Evolutionary conservation across 2,113 vertebrate species (phyloP).

Genomic region (Ranitomeya imitator): DNA sequence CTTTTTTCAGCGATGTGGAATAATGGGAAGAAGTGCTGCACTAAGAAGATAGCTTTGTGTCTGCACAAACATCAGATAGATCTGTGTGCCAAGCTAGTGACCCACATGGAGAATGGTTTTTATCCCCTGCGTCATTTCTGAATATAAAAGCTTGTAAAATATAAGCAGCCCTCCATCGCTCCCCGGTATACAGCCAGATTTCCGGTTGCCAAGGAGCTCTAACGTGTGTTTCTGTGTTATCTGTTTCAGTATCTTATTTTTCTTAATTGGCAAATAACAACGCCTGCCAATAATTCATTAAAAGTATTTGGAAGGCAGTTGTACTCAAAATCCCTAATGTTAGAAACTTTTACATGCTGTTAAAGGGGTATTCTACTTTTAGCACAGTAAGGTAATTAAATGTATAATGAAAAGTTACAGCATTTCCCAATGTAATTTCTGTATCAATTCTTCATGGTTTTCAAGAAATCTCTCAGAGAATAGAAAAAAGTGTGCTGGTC

Average conservation of each 20-base stretch:
- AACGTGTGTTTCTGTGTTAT: slow-evolving; percentile 12
- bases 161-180: background rate
- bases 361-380: background rate
- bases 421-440: background rate
- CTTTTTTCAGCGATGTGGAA: slow-evolving; percentile 44
- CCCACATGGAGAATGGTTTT: slow-evolving; percentile 50
- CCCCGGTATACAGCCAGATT: slow-evolving; percentile 10
- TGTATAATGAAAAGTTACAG: background rate
- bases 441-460: too few relatives aligned
- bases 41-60: slow-evolving; percentile 40
- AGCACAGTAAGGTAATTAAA: background rate
- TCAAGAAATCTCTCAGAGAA: too few relatives aligned
- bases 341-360: slow-evolving; percentile 17
- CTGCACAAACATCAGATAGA: slow-evolving; percentile 43
- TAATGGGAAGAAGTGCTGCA: slow-evolving; percentile 50
- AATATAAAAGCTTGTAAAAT: slow-evolving; percentile 42
- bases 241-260: slow-evolving; percentile 33
- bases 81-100: slow-evolving; percentile 46
- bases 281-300: slow-evolving; percentile 43
- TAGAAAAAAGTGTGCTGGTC: too few relatives aligned
- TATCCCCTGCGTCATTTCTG: slow-evolving; percentile 32
- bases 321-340: slow-evolving; percentile 14
- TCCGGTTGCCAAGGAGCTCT: slow-evolving; percentile 8
- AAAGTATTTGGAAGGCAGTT: slow-evolving; percentile 33
- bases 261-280: slow-evolving; percentile 48